These are phyloP conservation scores for Drosophila sordidula DNA, from an alignment of 2,888 invertebrate genomes.

Conservation along the genomic window DNA sequence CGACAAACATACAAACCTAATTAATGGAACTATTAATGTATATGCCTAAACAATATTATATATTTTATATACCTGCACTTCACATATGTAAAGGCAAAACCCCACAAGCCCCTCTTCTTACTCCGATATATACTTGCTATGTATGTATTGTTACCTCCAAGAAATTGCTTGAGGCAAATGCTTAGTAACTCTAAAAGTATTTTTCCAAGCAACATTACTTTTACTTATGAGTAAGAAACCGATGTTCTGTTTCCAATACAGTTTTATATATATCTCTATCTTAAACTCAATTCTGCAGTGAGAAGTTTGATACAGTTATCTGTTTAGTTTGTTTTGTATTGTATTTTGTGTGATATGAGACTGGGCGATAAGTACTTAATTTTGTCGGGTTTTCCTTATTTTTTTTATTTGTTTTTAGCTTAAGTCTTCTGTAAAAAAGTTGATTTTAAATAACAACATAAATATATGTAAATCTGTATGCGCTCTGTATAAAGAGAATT, in stretches of 20 bases:
- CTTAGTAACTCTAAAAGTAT: constrained; percentile 26
- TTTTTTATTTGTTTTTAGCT: constrained; percentile 23
- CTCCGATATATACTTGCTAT: constrained; percentile 1
- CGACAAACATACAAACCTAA: constrained; percentile 43
- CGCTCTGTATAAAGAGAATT: constrained; percentile 40
- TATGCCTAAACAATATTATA: constrained; percentile 55
- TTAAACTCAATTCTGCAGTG: neutral
- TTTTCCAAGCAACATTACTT: constrained; percentile 25
- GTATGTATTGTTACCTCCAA: constrained; percentile 35
- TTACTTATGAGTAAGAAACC: neutral
- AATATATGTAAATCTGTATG: constrained; percentile 35
- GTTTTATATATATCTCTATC: too few relatives aligned
- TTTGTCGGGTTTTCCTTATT: constrained; percentile 14
- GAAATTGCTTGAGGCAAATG: constrained; percentile 45
- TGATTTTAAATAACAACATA: constrained; percentile 22
- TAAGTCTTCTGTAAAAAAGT: constrained; percentile 37
- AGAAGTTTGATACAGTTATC: neutral
- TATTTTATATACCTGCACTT: constrained; percentile 74
- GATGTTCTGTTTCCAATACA: neutral
- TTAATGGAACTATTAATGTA: constrained; percentile 55
- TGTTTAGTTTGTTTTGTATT: constrained; percentile 10
- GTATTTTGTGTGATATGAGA: constrained; percentile 40
- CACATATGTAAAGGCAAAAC: constrained; percentile 47
- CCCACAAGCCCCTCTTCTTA: constrained; percentile 17
- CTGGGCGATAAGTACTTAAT: constrained; percentile 48